Conservation (phyloP, 2,797 vertebrate species). For the Enteromius radiatus region DNA sequence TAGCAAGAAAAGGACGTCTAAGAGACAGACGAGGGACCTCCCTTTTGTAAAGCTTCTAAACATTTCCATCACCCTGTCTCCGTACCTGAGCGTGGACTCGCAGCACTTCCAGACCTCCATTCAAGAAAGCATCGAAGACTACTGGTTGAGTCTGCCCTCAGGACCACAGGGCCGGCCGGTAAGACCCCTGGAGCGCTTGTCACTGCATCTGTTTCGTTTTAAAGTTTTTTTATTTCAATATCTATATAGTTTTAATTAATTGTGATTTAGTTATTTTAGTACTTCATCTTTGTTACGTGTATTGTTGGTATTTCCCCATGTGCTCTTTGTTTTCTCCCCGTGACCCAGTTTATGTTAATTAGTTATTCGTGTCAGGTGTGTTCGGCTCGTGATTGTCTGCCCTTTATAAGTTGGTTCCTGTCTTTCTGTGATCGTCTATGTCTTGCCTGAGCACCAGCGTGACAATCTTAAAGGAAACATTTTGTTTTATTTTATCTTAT, state of each 20-base stretch:
- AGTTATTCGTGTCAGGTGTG: too few species aligned
- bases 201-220: not conserved
- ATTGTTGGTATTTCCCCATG: too few species aligned
- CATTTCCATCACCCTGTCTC: constrained; percentile 88
- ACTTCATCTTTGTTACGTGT: too few species aligned
- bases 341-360: too few species aligned
- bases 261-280: not conserved
- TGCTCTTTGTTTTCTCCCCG: too few species aligned
- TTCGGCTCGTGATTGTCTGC: too few species aligned
- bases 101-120: constrained; percentile 84
- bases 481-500: not conserved
- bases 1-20: constrained; percentile 72
- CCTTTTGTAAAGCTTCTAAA: constrained; percentile 80
- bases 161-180: constrained; percentile 78
- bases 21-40: constrained; percentile 76
- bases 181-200: constrained; percentile 23
- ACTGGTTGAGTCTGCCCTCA: constrained; percentile 85
- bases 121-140: constrained; percentile 72
- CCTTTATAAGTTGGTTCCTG: too few species aligned
- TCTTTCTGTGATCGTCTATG: too few species aligned
- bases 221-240: not conserved
- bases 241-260: not conserved
- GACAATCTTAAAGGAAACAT: too few species aligned
- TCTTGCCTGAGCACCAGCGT: too few species aligned
- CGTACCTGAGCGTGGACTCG: constrained; percentile 82